A percentile compares a stretch with the other conserved stretches of the same genome.
Conservation (phyloP, 2,888 invertebrate species). For the Nomada hirtipes region DNA sequence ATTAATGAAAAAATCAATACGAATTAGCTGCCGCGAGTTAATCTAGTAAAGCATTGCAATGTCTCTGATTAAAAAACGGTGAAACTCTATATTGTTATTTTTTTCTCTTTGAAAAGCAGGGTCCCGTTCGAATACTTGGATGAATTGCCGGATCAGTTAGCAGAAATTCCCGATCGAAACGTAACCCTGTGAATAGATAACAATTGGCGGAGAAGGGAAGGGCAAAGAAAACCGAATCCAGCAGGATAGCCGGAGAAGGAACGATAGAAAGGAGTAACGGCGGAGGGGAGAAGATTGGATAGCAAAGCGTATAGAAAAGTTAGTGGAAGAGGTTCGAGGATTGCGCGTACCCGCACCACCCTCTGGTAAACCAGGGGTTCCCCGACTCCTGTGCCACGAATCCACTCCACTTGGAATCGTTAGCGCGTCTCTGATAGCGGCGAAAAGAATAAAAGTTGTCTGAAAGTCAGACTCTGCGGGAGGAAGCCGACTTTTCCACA, state of each 20-base stretch:
- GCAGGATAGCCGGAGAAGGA: constrained; percentile 3
- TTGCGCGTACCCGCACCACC: constrained; percentile 35
- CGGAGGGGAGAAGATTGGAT: constrained; percentile 41
- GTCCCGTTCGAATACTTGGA: constrained; percentile 37
- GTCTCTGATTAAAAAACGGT: neutral
- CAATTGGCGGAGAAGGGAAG: constrained; percentile 42
- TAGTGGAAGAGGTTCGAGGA: constrained; percentile 64
- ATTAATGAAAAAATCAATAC: constrained; percentile 16
- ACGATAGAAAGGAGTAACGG: neutral
- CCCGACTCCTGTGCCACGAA: constrained; percentile 21
- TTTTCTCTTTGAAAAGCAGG: constrained; percentile 15
- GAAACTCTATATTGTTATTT: neutral
- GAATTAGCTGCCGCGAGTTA: neutral
- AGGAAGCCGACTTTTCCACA: constrained; percentile 65
- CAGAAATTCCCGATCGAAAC: constrained; percentile 60
- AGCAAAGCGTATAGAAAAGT: constrained; percentile 69
- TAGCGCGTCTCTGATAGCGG: constrained; percentile 74
- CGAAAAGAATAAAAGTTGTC: constrained; percentile 76
- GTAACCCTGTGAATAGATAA: constrained; percentile 69
- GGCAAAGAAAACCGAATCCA: neutral
- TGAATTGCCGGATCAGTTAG: constrained; percentile 64
- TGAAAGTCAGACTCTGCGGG: constrained; percentile 48
- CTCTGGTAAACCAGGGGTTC: constrained; percentile 11
- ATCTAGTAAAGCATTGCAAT: neutral
- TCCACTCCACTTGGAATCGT: constrained; percentile 68